These are phyloP conservation scores for Cyclopterus lumpus DNA, from an alignment of 2,797 vertebrate genomes.

Conservation along the genomic window DNA sequence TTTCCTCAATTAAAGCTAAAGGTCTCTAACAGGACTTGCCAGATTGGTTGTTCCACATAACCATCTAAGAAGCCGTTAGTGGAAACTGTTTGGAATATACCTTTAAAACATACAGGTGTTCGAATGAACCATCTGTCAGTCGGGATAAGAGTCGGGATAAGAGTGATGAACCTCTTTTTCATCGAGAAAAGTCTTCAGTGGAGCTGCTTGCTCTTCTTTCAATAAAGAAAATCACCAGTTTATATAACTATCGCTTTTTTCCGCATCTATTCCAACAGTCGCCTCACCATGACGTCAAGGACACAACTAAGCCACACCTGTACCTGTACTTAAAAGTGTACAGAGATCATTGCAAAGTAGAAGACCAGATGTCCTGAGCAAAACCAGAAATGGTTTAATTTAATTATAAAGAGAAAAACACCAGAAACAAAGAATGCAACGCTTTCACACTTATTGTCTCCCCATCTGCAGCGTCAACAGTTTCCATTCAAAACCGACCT, in stretches of 20 bases:
- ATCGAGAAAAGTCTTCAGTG: not conserved
- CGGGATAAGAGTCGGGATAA: no score
- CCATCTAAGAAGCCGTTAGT: not conserved
- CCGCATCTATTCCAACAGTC: not conserved
- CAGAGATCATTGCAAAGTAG: slow-evolving; percentile 20
- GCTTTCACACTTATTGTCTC: slow-evolving; percentile 21
- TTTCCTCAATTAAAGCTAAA: not conserved
- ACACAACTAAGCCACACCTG: not conserved
- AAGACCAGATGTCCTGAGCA: not conserved
- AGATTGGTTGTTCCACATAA: not conserved
- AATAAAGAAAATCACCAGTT: not conserved
- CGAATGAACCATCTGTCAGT: not conserved
- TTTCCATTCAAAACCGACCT: slow-evolving; percentile 42
- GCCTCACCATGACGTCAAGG: not conserved
- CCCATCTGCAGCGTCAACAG: slow-evolving; percentile 28
- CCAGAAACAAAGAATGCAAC: slow-evolving; percentile 13
- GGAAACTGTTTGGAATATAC: not conserved
- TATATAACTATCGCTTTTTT: not conserved
- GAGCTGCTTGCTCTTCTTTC: not conserved
- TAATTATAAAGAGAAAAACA: slow-evolving; percentile 1
- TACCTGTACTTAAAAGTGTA: not conserved
- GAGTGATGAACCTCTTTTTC: not conserved
- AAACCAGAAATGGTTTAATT: slow-evolving; percentile 14
- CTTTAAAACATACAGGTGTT: not conserved
- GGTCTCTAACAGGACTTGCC: not conserved